Evolutionary conservation across 1,140 invertebrate genomes (phyloP).

Genomic region (Ips typographus): DNA sequence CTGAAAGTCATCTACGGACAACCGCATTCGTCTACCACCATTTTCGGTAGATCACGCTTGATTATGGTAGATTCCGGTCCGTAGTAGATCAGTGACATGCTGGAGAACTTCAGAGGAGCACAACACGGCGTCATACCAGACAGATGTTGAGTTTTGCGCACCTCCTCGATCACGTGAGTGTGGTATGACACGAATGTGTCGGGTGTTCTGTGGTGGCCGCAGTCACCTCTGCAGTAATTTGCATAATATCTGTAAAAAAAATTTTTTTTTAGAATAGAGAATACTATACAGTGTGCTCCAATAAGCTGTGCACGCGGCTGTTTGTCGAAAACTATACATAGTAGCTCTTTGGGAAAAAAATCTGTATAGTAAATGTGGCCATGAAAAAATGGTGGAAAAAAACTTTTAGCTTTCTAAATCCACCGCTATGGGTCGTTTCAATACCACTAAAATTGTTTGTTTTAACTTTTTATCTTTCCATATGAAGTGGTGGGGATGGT

Average conservation of each 20-base stretch:
- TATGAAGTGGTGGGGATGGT: no score
- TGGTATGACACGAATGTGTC: conserved; percentile 85
- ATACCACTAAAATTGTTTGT: no score
- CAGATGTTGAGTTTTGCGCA: conserved; percentile 72
- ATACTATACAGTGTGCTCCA: no score
- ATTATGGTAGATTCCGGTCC: conserved; percentile 88
- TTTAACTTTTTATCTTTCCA: no score
- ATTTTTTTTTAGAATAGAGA: conserved; percentile 3
- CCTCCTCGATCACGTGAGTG: conserved; percentile 87
- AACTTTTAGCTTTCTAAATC: no score
- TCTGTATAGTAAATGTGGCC: no score
- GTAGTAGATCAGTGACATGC: conserved; percentile 92
- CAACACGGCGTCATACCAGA: conserved; percentile 86
- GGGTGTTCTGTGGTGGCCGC: conserved; percentile 73
- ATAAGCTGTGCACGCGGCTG: no score
- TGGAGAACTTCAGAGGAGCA: conserved; percentile 89
- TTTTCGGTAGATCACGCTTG: conserved; percentile 91
- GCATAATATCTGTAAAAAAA: conserved; percentile 65
- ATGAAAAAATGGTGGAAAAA: no score
- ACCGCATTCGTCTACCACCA: conserved; percentile 95
- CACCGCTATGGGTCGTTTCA: no score
- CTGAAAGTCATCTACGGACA: conserved; percentile 67
- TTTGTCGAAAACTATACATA: no score
- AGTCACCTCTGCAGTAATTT: conserved; percentile 92
- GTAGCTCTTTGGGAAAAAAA: no score